phyloP scores from a whole-genome alignment of 2,113 vertebrate genomes.

The Myrmecobius fasciatus region DNA sequence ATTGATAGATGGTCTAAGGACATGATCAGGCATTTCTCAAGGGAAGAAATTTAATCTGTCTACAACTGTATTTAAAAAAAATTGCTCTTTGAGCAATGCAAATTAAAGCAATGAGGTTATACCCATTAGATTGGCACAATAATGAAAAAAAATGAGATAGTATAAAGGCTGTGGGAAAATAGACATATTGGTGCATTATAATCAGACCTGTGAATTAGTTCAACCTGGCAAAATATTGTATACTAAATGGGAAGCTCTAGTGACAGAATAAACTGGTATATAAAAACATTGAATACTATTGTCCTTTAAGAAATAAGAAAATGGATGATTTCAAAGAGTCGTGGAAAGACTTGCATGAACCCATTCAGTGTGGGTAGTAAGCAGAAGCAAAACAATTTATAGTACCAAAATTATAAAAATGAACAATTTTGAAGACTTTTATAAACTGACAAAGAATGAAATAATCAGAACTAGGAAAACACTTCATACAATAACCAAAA shows the following conservation, averaged over 20 bases:
- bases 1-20: not conserved
- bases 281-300: too few relatives aligned
- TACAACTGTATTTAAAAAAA: not conserved
- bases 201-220: not conserved
- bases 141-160: not conserved
- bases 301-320: too few relatives aligned
- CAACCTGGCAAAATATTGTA: not conserved
- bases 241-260: not conserved
- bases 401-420: too few relatives aligned
- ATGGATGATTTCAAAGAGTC: too few relatives aligned
- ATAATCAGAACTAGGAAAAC: too few relatives aligned
- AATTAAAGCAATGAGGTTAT: not conserved
- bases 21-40: not conserved
- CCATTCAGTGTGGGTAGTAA: too few relatives aligned
- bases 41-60: not conserved
- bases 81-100: not conserved
- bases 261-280: not conserved
- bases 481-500: too few relatives aligned
- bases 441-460: too few relatives aligned
- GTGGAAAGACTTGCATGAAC: too few relatives aligned
- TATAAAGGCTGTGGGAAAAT: not conserved
- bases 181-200: not conserved
- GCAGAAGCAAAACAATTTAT: too few relatives aligned
- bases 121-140: not conserved
- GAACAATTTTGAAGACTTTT: too few relatives aligned